These are phyloP conservation scores for Gobionotothen gibberifrons DNA, from an alignment of 2,797 vertebrate species.

Conservation along the genomic window DNA sequence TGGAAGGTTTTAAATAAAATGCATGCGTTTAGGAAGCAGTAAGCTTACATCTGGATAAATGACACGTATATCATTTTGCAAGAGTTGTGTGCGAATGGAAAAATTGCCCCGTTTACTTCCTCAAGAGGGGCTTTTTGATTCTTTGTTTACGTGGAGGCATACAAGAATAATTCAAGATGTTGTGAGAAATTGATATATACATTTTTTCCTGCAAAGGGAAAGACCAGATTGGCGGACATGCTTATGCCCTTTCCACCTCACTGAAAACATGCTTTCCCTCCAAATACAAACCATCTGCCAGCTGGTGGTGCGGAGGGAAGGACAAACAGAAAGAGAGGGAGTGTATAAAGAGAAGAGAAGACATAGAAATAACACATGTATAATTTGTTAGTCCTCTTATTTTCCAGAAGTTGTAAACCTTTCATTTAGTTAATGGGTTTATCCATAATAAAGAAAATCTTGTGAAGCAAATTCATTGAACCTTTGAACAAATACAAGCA, in stretches of 20 bases:
- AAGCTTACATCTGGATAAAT: too few relatives aligned
- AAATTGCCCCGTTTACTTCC: too few relatives aligned
- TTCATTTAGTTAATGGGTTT: background rate
- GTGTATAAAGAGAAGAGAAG: background rate
- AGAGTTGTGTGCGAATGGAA: too few relatives aligned
- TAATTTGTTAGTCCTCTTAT: background rate
- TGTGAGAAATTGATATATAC: too few relatives aligned
- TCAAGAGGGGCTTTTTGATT: too few relatives aligned
- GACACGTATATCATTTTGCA: too few relatives aligned
- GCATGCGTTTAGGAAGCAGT: too few relatives aligned
- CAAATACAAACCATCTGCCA: conserved; percentile 36
- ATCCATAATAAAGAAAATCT: background rate
- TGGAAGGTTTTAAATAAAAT: too few relatives aligned
- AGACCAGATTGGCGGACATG: conserved; percentile 3
- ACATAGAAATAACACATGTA: background rate
- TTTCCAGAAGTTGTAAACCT: background rate
- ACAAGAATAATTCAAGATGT: too few relatives aligned
- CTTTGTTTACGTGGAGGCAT: too few relatives aligned
- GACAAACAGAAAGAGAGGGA: conserved; percentile 10
- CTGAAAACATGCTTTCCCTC: conserved; percentile 24
- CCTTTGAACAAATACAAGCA: background rate
- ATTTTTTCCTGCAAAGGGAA: background rate
- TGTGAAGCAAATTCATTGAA: background rate
- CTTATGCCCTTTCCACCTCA: conserved; percentile 14
- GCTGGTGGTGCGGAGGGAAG: conserved; percentile 23